Evolutionary conservation across 2,888 invertebrate genomes (phyloP).

Genomic region (Criorhina ranunculi): DNA sequence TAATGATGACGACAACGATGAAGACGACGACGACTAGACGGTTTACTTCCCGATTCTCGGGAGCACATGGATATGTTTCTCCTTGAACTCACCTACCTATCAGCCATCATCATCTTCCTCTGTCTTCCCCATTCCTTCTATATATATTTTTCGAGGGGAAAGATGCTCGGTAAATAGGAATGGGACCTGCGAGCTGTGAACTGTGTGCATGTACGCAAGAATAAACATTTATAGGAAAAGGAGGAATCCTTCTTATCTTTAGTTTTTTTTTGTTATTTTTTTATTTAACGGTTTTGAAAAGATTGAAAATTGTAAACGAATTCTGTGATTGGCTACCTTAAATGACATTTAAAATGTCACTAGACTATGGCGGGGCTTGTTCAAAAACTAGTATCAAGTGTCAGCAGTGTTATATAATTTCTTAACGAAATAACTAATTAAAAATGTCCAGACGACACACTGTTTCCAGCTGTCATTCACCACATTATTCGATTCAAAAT

Average conservation of each 20-base stretch:
- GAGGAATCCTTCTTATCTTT: background rate
- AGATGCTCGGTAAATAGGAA: background rate
- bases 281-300: background rate
- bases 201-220: background rate
- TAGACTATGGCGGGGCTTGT: too few species aligned
- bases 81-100: slow-evolving; percentile 56
- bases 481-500: too few species aligned
- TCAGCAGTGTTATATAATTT: too few species aligned
- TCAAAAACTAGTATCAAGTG: too few species aligned
- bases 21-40: slow-evolving; percentile 46
- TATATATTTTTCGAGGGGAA: background rate
- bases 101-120: slow-evolving; percentile 10
- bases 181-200: too few species aligned
- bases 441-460: too few species aligned
- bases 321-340: background rate
- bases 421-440: too few species aligned
- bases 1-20: slow-evolving; percentile 6
- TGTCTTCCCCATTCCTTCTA: slow-evolving; percentile 18
- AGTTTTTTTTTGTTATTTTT: background rate
- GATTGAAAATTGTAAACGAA: background rate
- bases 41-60: slow-evolving; percentile 62
- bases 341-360: too few species aligned
- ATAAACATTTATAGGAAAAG: slow-evolving; percentile 12
- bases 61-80: slow-evolving; percentile 55
- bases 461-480: too few species aligned